A percentile compares a stretch with the other conserved stretches of the same genome.
phyloP scores from a whole-genome alignment of 1,140 invertebrate species.

The Campodea augens region DNA sequence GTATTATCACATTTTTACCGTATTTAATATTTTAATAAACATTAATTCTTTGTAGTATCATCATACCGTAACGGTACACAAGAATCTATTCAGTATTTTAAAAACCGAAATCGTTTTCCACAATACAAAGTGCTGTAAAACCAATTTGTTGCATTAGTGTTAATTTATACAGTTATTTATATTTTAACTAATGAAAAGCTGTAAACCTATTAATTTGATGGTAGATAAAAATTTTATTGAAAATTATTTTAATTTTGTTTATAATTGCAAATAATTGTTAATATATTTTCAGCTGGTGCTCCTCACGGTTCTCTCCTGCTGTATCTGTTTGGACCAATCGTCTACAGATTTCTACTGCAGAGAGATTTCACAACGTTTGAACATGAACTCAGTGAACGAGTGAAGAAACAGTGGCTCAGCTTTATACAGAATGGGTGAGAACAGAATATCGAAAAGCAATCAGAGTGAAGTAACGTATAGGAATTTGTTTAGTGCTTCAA shows the following conservation, averaged over 20 bases:
- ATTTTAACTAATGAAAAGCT: neutral
- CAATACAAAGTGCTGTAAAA: neutral
- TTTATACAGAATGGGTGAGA: conserved; percentile 40
- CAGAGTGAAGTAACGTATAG: no score
- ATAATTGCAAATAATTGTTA: no score
- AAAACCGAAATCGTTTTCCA: no score
- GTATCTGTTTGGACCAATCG: conserved; percentile 37
- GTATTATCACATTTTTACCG: no score
- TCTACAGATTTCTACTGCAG: conserved; percentile 30
- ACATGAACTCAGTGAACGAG: conserved; percentile 31
- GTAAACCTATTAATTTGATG: conserved; percentile 4
- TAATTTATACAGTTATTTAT: neutral
- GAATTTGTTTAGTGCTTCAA: no score
- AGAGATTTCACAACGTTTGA: conserved; percentile 32
- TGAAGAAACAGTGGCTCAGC: conserved; percentile 34
- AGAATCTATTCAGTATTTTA: no score
- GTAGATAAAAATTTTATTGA: neutral
- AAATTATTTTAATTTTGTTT: conserved; percentile 9
- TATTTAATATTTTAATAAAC: no score
- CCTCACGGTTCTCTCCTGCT: conserved; percentile 40
- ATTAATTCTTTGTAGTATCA: no score
- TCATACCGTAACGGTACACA: no score
- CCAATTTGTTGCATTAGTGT: conserved; percentile 1
- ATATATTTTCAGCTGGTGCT: no score
- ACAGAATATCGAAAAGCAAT: no score